Evolutionary conservation across 2,888 invertebrate genomes (phyloP), one percentile per base, ranked within the genome.

Genomic region (Acanthosoma haemorrhoidale): DNA sequence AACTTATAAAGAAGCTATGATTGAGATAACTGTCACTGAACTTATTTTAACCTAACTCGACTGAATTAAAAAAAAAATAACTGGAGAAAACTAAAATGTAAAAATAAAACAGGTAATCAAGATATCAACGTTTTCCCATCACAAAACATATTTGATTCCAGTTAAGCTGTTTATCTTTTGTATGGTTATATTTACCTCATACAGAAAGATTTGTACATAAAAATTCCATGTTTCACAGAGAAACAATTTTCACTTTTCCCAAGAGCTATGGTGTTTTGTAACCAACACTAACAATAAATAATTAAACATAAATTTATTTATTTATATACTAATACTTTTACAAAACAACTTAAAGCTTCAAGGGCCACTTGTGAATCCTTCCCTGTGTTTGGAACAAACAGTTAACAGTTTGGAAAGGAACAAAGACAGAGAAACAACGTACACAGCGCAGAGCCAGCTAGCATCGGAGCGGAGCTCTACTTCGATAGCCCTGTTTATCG

Each of bases 271-370:
- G 25, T 51, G 51, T 51, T 51, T 51, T 51, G 51, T 29, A 51
- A 51, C 51, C 29, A 51, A 51, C 51, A 51, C 29, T n/a, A 51
- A 43, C 43, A 43, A 51, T 25, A 51, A 51, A 25, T 25, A n/a
- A 51, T n/a, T 25, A 6, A 25, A 25, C 25, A 51, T 51, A 51
- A 51, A 51, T 32, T 6, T n/a, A 51, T 25, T 25, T 25, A n/a
- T 25, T 25, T 51, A 25, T 25, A 51, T n/a, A 51, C 29, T 51
- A 51, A 51, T 21, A 6, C 51, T n/a, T 51, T 51, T 51, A 51
- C 51, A 51, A 51, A 51, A 51, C 51, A 51, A 51, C 51, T 51
- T 51, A n/a, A 29, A 51, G 51, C 51, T 51, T 51, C 21, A 51
- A 25, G 51, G 51, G 29, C 51, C 25, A 25, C 51, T 51, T 51